These are phyloP conservation scores for Gerris buenoi DNA, from an alignment of 1,140 invertebrate genomes.

Conservation along the genomic window DNA sequence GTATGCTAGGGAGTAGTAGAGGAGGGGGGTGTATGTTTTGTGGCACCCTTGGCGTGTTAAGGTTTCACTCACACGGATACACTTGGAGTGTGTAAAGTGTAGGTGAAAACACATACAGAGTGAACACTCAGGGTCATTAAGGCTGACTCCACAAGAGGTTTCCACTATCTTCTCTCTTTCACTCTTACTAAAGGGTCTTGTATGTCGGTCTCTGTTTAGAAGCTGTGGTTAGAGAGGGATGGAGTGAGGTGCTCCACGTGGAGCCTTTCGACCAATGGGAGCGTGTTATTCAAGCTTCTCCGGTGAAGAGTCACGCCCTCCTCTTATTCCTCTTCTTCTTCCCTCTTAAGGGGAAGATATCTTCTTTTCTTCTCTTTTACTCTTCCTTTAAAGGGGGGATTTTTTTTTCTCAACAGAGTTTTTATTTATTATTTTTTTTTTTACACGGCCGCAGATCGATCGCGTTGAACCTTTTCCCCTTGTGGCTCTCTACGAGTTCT, in stretches of 20 bases:
- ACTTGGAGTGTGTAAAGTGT: neutral
- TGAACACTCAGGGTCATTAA: neutral
- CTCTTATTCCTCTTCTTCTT: too few species aligned
- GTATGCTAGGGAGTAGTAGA: neutral
- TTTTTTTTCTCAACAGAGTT: neutral
- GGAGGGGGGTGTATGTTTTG: neutral
- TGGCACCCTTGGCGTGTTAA: neutral
- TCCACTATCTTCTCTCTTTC: neutral
- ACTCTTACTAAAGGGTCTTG: neutral
- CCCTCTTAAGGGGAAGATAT: too few species aligned
- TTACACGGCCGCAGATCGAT: neutral
- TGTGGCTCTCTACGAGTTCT: neutral
- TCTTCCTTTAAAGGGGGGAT: neutral
- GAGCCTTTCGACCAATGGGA: neutral
- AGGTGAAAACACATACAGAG: neutral
- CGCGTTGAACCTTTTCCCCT: neutral
- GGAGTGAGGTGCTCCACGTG: neutral
- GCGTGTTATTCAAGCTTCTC: neutral
- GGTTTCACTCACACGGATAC: neutral
- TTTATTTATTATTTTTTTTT: neutral
- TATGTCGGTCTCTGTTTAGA: neutral
- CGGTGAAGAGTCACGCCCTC: neutral
- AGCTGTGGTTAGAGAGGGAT: neutral
- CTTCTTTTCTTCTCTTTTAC: neutral
- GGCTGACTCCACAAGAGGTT: neutral